Evolutionary conservation across 1,140 invertebrate genomes (phyloP).

Genomic region (Coelopa frigida): DNA sequence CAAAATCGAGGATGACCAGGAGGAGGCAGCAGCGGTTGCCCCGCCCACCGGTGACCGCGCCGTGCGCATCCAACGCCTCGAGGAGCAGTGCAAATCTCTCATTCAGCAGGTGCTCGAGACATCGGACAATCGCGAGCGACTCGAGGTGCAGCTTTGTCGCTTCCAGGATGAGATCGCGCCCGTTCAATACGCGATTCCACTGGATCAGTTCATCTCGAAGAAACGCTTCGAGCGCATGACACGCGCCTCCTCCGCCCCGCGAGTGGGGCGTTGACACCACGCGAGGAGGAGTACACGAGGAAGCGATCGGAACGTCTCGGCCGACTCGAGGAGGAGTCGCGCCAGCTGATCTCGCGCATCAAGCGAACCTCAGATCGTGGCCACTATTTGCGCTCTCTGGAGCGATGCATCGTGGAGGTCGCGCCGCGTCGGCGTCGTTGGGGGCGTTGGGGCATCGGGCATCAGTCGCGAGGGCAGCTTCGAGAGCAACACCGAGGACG

Average conservation of each 20-base stretch:
- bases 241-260: slow-evolving; percentile 49
- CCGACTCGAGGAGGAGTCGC: slow-evolving; percentile 63
- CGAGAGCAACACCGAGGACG: slow-evolving; percentile 44
- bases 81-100: slow-evolving; percentile 59
- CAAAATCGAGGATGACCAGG: background rate
- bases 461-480: slow-evolving; percentile 35
- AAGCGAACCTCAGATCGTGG: slow-evolving; percentile 44
- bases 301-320: slow-evolving; percentile 57
- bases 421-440: slow-evolving; percentile 18
- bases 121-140: slow-evolving; percentile 34
- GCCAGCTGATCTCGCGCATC: slow-evolving; percentile 59
- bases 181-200: slow-evolving; percentile 31
- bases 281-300: slow-evolving; percentile 51
- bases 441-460: no score
- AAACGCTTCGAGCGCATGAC: slow-evolving; percentile 43
- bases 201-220: slow-evolving; percentile 42
- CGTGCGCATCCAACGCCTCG: slow-evolving; percentile 53
- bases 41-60: slow-evolving; percentile 33
- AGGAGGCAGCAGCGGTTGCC: slow-evolving; percentile 45
- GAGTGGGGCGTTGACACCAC: slow-evolving; percentile 40
- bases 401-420: slow-evolving; percentile 32
- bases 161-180: slow-evolving; percentile 38
- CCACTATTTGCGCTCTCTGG: slow-evolving; percentile 41
- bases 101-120: slow-evolving; percentile 55
- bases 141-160: slow-evolving; percentile 35